phyloP scores from a whole-genome alignment of 2,888 invertebrate genomes.

The Platycheirus rosarum region DNA sequence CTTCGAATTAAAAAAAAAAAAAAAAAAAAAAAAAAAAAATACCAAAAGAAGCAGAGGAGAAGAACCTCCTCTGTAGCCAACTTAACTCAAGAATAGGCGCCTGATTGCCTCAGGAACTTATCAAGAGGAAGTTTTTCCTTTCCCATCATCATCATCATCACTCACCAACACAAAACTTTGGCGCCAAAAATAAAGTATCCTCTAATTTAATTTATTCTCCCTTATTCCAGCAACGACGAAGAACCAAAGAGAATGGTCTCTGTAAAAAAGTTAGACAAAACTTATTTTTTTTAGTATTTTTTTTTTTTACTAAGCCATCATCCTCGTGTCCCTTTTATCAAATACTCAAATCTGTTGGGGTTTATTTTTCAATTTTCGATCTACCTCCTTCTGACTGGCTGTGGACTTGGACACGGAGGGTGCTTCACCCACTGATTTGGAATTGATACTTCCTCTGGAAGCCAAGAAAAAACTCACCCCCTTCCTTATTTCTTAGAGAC shows the following conservation, averaged over 20 bases:
- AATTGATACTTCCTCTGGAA: slow-evolving; percentile 54
- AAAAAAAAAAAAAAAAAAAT: not conserved
- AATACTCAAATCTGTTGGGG: slow-evolving; percentile 71
- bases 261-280: slow-evolving; percentile 35
- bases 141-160: slow-evolving; percentile 71
- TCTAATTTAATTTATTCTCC: slow-evolving; percentile 71
- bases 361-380: slow-evolving; percentile 73
- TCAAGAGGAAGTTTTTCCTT: slow-evolving; percentile 54
- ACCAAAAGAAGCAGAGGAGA: not conserved
- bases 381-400: slow-evolving; percentile 4
- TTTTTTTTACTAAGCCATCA: slow-evolving; percentile 12
- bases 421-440: slow-evolving; percentile 45
- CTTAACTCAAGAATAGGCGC: slow-evolving; percentile 61
- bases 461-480: slow-evolving; percentile 3
- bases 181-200: slow-evolving; percentile 72
- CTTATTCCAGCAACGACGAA: slow-evolving; percentile 1
- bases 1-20: not conserved
- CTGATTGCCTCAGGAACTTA: slow-evolving; percentile 69
- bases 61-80: slow-evolving; percentile 24
- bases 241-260: not conserved
- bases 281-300: slow-evolving; percentile 28
- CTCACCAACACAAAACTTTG: slow-evolving; percentile 70
- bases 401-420: not conserved
- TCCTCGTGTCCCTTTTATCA: slow-evolving; percentile 64
- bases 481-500: slow-evolving; percentile 1